A percentile compares a stretch with the other conserved stretches of the same genome.
Evolutionary conservation across 2,113 vertebrate genomes (phyloP).

Genomic region (Dipodomys spectabilis): DNA sequence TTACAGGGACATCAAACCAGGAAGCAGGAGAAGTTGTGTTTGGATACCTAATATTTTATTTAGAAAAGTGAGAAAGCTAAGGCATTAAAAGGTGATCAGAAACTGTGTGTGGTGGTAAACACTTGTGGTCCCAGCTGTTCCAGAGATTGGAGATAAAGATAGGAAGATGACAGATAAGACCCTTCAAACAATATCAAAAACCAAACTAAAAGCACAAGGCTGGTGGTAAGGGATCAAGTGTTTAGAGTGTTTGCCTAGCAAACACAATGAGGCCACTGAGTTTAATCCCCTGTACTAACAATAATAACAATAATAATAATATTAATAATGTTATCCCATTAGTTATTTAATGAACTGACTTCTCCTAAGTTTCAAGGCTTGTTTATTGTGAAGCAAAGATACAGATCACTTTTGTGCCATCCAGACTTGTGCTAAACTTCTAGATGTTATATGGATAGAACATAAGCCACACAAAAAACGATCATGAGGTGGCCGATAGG

Average conservation of each 20-base stretch:
- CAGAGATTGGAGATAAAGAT: too few species aligned
- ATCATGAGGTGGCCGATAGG: not conserved
- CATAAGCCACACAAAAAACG: fast-evolving
- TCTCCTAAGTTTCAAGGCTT: not conserved
- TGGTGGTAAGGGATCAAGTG: too few species aligned
- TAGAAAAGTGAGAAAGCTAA: conserved; percentile 40
- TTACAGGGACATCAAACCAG: not conserved
- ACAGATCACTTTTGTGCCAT: not conserved
- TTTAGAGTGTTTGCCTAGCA: too few species aligned
- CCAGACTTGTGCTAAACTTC: not conserved
- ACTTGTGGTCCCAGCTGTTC: too few species aligned
- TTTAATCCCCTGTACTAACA: too few species aligned
- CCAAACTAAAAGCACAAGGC: too few species aligned
- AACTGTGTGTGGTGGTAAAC: too few species aligned
- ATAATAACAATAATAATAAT: too few species aligned
- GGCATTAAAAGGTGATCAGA: not conserved
- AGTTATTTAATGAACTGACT: not conserved
- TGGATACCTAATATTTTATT: not conserved
- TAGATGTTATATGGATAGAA: not conserved
- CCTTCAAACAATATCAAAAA: too few species aligned
- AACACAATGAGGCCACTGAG: too few species aligned
- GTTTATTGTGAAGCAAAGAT: not conserved
- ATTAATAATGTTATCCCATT: too few species aligned
- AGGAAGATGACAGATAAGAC: too few species aligned
- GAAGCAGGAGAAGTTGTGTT: not conserved